Evolutionary conservation across 2,888 invertebrate genomes (phyloP), one percentile per base, ranked within the genome.

Genomic region (Pseudococcus viburni): DNA sequence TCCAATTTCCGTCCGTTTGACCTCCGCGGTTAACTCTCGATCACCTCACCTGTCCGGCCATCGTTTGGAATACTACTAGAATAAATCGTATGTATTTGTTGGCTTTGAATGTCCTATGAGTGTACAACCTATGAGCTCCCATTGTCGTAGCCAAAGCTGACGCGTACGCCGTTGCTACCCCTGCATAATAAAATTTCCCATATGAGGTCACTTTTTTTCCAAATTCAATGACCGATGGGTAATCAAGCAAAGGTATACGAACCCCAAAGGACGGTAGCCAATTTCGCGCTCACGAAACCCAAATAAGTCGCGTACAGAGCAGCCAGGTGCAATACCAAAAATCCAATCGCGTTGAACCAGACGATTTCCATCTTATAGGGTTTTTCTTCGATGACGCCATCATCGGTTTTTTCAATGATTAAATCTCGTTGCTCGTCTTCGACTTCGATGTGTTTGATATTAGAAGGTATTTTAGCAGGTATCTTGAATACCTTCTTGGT

Each of bases 101-200:
- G 0, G 96, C 96, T 92, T 96, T 96, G 92, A 95, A 97, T 0
- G 95, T 92, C 90, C 94, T 94, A 91, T 97, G 97, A 0, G 96
- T 93, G 93, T 94, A 97, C 1, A 95, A 92, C 89, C 97, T 92
- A 91, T 97, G 97, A 0, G 96, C 95, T 17, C 97, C 97, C 86
- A 96, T 94, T 9, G 93, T 92, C 46, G 92, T 91, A 0, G 91
- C 89, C 17, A 91, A 89, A 7, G 90, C 90, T 8, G 92, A 83
- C 7, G 33, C 2, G 0, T 64, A 84, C 7, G 86, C 89, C 15
- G 84, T 12, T 4, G 26, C 0, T 0, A 88, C 0, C 3, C 88
- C 90, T 90, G 46, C 26, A 39, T 55, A 51, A 33, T n/a, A 51
- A 59, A 83, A 26, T 51, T n/a, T 6, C 42, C n/a, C 48, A 26